phyloP scores from a whole-genome alignment of 2,888 invertebrate genomes.

The Ctena decussata region DNA sequence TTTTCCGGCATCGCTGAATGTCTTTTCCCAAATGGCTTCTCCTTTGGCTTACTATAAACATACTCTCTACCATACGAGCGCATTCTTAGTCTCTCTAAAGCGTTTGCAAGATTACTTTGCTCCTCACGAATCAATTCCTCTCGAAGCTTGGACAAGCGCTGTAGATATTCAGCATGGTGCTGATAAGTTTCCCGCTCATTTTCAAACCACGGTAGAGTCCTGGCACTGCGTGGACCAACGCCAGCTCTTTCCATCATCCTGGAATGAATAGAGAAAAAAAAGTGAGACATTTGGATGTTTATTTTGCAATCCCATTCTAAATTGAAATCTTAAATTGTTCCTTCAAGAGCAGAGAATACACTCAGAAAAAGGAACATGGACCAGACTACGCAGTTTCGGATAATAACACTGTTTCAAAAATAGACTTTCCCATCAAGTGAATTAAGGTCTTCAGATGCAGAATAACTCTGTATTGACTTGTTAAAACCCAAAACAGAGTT shows the following conservation, averaged over 20 bases:
- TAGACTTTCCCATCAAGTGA: no score
- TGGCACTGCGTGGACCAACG: conserved; percentile 62
- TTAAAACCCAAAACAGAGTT: no score
- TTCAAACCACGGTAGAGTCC: conserved; percentile 69
- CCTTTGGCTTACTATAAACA: conserved; percentile 57
- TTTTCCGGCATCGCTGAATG: conserved; percentile 61
- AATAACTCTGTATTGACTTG: no score
- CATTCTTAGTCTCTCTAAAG: conserved; percentile 76
- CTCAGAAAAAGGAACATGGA: no score
- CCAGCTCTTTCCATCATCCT: conserved; percentile 77
- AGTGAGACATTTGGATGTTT: no score
- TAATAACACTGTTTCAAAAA: no score
- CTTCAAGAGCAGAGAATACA: no score
- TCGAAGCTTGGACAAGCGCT: conserved; percentile 75
- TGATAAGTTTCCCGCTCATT: conserved; percentile 64
- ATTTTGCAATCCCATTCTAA: no score
- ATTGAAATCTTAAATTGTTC: no score
- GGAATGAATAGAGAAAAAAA: neutral
- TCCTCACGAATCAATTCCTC: conserved; percentile 79
- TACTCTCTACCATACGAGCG: conserved; percentile 66
- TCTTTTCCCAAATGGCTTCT: conserved; percentile 57
- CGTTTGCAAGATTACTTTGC: conserved; percentile 75
- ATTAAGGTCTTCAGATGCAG: no score
- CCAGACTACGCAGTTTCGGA: no score
- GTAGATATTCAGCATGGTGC: conserved; percentile 77